Evolutionary conservation across 2,888 invertebrate species (phyloP).

Genomic region (Neelides folsomi): DNA sequence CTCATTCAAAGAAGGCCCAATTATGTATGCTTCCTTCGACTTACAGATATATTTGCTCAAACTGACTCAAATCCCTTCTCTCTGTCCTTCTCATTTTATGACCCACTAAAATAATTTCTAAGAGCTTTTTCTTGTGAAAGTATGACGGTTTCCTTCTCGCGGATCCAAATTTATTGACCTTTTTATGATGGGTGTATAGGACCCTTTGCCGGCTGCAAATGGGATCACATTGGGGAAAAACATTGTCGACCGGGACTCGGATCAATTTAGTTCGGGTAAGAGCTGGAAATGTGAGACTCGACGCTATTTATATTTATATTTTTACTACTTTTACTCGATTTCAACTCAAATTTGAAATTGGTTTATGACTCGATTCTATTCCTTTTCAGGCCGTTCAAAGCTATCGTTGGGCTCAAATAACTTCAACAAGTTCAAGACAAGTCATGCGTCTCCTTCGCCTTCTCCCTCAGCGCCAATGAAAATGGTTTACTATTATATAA

Average conservation of each 20-base stretch:
- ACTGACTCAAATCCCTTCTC: too few species aligned
- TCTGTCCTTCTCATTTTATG: too few species aligned
- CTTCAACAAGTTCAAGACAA: conserved; percentile 32
- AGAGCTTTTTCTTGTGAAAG: too few species aligned
- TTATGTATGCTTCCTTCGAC: conserved; percentile 27
- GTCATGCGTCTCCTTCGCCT: conserved; percentile 32
- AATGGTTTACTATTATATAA: conserved; percentile 23
- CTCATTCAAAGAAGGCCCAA: conserved; percentile 40
- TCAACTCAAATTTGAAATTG: too few species aligned
- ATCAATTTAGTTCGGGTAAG: conserved; percentile 33
- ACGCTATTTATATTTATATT: neutral
- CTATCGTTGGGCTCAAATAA: conserved; percentile 32
- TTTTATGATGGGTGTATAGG: conserved; percentile 13
- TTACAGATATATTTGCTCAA: neutral
- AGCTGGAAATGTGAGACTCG: neutral
- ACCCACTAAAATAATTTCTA: too few species aligned
- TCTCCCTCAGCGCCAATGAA: conserved; percentile 32
- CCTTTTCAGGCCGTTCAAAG: conserved; percentile 29
- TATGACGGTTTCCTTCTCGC: too few species aligned
- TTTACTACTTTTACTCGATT: too few species aligned
- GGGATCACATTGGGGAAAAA: conserved; percentile 19
- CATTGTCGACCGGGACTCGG: conserved; percentile 29
- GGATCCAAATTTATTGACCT: too few species aligned
- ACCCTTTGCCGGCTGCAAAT: conserved; percentile 26
- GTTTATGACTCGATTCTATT: too few species aligned